Evolutionary conservation across 2,113 vertebrate genomes (phyloP), one percentile per base, ranked within the genome.

Genomic region (Phrynosoma blainvillii): DNA sequence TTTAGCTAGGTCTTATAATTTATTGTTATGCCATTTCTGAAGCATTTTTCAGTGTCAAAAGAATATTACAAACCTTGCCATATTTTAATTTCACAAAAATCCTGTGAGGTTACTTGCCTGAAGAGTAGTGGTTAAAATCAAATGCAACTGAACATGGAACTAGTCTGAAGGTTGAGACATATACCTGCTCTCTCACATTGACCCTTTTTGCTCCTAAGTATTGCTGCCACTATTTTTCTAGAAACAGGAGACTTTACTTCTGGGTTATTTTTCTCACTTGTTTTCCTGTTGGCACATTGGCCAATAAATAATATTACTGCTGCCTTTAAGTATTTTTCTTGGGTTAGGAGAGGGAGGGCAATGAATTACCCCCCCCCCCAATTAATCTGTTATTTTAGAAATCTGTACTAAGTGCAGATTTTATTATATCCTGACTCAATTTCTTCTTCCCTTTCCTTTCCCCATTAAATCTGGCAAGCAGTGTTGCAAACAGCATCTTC

Each of bases 381-480:
- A 47, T 20, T 47, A 82, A 82, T 56, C 42, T n/a, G 25, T 62
- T 88, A 25, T 77, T 27, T 76, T 56, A 30, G 42, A 66, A 77
- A 54, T 87, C 78, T 80, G 40, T 52, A 68, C 21, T 2, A 66
- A 75, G 12, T 20, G 7, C 56, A 88, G 71, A 23, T 66, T 81
- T 52, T 75, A 20, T 30, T 81, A 66, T 65, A 20, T 20, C 27
- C 36, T 30, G 66, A 87, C 0, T 0, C 54, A 76, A 36, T 2
- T 56, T 12, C 42, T 86, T 1, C 0, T 6, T 21, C 47, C 47
- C 52, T 6, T 0, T 16, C 56, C 79, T 84, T 59, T 76, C 83
- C 76, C 0, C 21, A 4, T 89, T 68, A 68, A 59, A 75, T 68
- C 42, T 86, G 23, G 16, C 82, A 71, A n/a, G 59, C 23, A 77